Base-by-base conservation (phyloP, 2,113 vertebrate genomes). In the Alouatta palliata region DNA sequence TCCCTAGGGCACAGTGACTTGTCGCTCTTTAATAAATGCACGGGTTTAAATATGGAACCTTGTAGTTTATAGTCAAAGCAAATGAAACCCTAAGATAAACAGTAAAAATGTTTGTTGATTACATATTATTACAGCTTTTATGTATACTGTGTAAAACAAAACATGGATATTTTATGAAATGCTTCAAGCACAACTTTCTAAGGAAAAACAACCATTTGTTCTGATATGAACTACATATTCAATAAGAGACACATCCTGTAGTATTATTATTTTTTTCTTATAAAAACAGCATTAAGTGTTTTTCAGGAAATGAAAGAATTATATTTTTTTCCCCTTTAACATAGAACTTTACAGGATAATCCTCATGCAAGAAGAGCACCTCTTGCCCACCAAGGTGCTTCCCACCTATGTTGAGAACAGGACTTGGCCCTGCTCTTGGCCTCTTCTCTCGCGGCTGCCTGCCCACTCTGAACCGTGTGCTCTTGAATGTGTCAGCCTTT, bases 61-160 rank as follows among this genome's bases (percentile, higher is more conserved):
- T 40, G 30, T 52, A 37, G 80, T 95, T 93, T 80, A 76, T 43
- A 81, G 70, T 84, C 61, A 87, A 94, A 95, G 32, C 8, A 75
- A 68, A 93, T 47, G 17, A 93, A 97, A 88, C 3, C 4, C 1
- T 84, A 88, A 88, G 27, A 64, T 87, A 90, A 88, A 89, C 25
- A 83, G 52, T 90, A 80, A 93, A 94, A 96, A 37, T 89, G 17
- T 54, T 91, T 77, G 61, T 90, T 35, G 49, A 76, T 86, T 86
- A 27, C 27, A 93, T 79, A 35, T 85, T 85, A 70, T 71, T 92
- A 30, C 40, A 81, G 64, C 40, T 81, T 73, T 90, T 94, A 35
- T 76, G 13, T 87, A 13, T n/a, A 73, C 91, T 79, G 87, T 87
- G 2, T 86, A 45, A 79, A 92, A 54, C 47, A 84, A 89, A 95